These are phyloP conservation scores for Deilephila porcellus DNA, from an alignment of 2,888 invertebrate genomes.

Conservation along the genomic window DNA sequence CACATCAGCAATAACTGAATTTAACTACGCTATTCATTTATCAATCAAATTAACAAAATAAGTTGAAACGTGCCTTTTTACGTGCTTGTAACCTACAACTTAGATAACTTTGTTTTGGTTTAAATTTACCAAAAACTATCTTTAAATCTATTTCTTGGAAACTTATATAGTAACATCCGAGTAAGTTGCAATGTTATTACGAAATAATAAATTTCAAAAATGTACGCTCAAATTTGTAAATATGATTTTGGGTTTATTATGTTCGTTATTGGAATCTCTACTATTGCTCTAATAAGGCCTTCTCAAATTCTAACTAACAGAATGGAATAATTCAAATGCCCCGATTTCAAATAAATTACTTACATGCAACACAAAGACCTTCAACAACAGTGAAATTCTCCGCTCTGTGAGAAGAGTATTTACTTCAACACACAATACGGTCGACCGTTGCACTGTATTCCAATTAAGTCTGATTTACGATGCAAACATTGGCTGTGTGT, in stretches of 20 bases:
- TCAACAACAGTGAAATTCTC: background rate
- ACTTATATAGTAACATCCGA: no score
- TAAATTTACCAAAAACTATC: no score
- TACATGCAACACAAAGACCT: slow-evolving; percentile 2
- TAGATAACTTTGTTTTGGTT: no score
- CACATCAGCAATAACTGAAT: no score
- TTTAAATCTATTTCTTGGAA: no score
- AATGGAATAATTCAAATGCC: slow-evolving; percentile 1
- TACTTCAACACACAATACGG: slow-evolving; percentile 11
- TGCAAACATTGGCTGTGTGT: background rate
- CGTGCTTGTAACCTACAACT: no score
- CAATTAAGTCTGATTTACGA: slow-evolving; percentile 12
- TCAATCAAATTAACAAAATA: no score
- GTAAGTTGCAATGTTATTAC: no score
- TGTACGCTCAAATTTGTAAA: no score
- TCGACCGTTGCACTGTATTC: slow-evolving; percentile 13
- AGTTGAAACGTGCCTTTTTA: no score
- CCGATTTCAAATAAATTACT: background rate
- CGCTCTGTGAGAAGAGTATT: background rate
- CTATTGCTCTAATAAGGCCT: background rate
- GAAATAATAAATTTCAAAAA: no score
- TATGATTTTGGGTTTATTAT: background rate
- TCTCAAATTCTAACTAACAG: background rate
- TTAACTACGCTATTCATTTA: no score
- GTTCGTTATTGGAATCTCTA: background rate